These are phyloP conservation scores for Panulirus ornatus DNA, from an alignment of 1,140 invertebrate genomes.

Conservation along the genomic window DNA sequence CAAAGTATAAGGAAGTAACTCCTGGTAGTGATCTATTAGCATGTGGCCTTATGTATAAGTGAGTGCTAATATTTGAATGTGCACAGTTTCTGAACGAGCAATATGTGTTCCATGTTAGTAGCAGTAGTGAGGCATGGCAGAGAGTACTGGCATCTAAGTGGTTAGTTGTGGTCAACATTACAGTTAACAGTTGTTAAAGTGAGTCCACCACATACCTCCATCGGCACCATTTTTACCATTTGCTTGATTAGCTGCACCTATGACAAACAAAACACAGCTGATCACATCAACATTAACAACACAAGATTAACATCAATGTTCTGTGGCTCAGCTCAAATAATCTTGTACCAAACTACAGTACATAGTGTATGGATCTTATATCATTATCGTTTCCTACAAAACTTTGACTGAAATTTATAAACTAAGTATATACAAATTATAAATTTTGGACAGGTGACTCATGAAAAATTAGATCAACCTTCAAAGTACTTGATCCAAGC, in stretches of 20 bases:
- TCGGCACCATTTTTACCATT: slow-evolving; percentile 75
- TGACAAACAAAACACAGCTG: slow-evolving; percentile 72
- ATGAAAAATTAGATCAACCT: not conserved
- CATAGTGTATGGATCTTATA: not conserved
- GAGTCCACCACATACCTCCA: slow-evolving; percentile 74
- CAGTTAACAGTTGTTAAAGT: slow-evolving; percentile 59
- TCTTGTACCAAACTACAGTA: not conserved
- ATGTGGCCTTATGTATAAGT: not conserved
- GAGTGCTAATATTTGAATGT: slow-evolving; percentile 6
- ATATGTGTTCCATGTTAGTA: slow-evolving; percentile 50
- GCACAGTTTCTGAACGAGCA: not conserved
- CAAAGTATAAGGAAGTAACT: no score
- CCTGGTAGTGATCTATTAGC: not conserved
- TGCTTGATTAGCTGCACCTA: slow-evolving; percentile 75
- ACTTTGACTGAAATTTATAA: no score
- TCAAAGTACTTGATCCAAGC: not conserved
- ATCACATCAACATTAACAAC: slow-evolving; percentile 69
- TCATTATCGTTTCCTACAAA: no score
- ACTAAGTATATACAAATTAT: not conserved
- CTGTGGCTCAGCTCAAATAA: slow-evolving; percentile 50
- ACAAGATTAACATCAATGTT: slow-evolving; percentile 52
- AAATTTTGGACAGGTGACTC: not conserved
- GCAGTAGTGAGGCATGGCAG: slow-evolving; percentile 29
- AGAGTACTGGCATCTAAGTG: slow-evolving; percentile 49
- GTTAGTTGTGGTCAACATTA: slow-evolving; percentile 65